Evolutionary conservation across 2,113 vertebrate genomes (phyloP).

Genomic region (Himantopus leucocephalus): DNA sequence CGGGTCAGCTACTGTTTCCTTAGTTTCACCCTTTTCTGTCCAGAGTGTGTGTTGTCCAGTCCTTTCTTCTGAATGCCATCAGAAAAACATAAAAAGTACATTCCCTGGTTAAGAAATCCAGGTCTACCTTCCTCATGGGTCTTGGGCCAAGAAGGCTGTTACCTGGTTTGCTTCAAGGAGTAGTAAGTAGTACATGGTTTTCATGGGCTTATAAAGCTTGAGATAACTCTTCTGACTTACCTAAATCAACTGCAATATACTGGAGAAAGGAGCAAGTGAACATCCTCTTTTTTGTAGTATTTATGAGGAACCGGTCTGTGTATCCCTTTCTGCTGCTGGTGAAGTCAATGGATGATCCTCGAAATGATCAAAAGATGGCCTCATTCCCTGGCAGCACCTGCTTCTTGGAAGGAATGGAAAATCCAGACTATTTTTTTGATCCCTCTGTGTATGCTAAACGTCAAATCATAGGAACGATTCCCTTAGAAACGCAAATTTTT

Average conservation of each 20-base stretch:
- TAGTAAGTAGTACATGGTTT: background rate
- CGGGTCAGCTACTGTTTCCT: background rate
- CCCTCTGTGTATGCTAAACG: background rate
- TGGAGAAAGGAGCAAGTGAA: background rate
- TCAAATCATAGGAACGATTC: background rate
- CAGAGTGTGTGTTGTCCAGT: no score
- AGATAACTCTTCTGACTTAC: background rate
- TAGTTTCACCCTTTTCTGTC: background rate
- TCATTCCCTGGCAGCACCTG: background rate
- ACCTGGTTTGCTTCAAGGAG: background rate
- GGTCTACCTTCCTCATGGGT: accelerated
- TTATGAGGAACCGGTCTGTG: background rate
- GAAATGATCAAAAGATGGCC: background rate
- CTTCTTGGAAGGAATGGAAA: background rate
- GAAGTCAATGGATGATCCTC: background rate
- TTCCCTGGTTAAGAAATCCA: background rate
- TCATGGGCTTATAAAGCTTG: background rate
- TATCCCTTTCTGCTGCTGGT: background rate
- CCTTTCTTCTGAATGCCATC: background rate
- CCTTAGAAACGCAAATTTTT: background rate
- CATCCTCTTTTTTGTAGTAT: background rate
- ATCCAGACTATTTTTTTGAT: background rate
- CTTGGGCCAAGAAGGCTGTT: background rate
- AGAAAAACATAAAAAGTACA: background rate
- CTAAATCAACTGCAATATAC: no score